phyloP scores from a whole-genome alignment of 2,113 vertebrate species.

The Eulemur macaco region DNA sequence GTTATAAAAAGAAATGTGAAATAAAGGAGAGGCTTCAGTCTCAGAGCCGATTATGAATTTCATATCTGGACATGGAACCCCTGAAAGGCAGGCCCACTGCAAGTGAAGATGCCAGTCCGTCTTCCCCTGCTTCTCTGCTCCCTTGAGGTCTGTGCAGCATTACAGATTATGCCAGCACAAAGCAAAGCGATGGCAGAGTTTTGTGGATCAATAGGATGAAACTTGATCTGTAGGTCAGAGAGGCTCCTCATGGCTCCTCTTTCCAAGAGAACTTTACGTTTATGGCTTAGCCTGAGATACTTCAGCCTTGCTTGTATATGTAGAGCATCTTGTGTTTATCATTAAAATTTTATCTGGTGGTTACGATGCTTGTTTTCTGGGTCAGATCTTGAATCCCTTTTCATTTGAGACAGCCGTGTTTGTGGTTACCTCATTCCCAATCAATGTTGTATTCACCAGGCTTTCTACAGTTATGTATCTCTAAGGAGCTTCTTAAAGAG shows the following conservation, averaged over 20 bases:
- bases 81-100: background rate
- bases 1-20: background rate
- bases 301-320: constrained; percentile 78
- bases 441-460: constrained; percentile 85
- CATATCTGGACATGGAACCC: background rate
- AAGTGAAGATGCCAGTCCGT: background rate
- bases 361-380: constrained; percentile 90
- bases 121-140: background rate
- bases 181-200: constrained; percentile 80
- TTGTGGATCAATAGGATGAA: constrained; percentile 80
- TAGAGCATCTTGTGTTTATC: constrained; percentile 87
- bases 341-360: constrained; percentile 88
- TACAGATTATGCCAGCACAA: constrained; percentile 61
- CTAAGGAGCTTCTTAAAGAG: constrained; percentile 82
- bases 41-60: background rate
- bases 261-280: constrained; percentile 73
- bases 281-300: constrained; percentile 78
- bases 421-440: constrained; percentile 91
- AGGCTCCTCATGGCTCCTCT: constrained; percentile 76
- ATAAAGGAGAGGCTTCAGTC: background rate
- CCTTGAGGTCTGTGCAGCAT: constrained; percentile 57
- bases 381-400: constrained; percentile 89
- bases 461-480: constrained; percentile 83
- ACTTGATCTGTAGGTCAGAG: constrained; percentile 79
- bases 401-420: constrained; percentile 88